Base-by-base conservation (phyloP, 2,888 invertebrate genomes). In the Parnassius orleans region DNA sequence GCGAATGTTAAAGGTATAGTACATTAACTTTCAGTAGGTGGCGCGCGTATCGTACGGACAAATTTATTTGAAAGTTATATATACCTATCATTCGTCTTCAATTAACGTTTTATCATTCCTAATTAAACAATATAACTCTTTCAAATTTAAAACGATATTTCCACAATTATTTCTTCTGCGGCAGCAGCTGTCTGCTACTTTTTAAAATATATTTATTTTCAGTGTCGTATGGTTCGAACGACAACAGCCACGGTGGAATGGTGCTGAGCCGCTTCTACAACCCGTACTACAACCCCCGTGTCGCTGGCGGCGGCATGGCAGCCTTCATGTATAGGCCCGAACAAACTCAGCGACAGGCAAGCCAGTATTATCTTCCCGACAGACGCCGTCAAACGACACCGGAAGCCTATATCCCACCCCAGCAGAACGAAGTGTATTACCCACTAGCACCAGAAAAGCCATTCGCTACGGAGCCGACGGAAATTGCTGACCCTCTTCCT, bases 201-300 rank as follows among this genome's bases (percentile, higher is more conserved):
- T 33, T 33, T 33, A 33, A 33, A 33, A 33, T 24, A 19, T n/a
- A 12, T 65, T 70, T 55, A 60, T 70, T 67, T 64, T 46, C 80
- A 91, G 91, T 89, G 19, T 86, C 91, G 0, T 87, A 83, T 61
- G 91, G 91, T 12, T 81, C 85, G 1, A 76, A 72, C 50, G 88
- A 88, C 73, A 84, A 77, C 61, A 75, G 72, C 52, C 85, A 84
- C n/a, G 87, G 90, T 0, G 90, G 87, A 0, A 80, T 90, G 80
- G 88, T 85, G 3, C 61, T 90, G 69, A 91, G 86, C 64, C 84
- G 90, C 11, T 90, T 89, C 76, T 91, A 88, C 78, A 90, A 84
- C 70, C 91, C 91, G 0, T 88, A 88, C 74, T 86, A 86, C 75
- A 80, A 77, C 65, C 83, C 79, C 10, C 79, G 81, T 10, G 69